Evolutionary conservation across 2,113 vertebrate species (phyloP).

Genomic region (Rallus limicola): DNA sequence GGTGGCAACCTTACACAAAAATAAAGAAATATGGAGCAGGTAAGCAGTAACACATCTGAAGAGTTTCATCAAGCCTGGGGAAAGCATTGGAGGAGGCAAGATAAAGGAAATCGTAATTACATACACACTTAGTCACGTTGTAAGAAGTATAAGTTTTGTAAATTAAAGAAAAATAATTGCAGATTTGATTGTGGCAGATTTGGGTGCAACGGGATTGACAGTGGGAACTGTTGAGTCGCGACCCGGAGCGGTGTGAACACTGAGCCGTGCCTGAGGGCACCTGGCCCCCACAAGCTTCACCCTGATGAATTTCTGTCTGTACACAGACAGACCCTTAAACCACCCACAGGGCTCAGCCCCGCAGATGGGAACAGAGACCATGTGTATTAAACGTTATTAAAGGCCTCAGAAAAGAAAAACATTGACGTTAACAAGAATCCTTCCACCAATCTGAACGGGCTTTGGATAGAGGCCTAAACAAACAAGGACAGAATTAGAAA

Average conservation of each 20-base stretch:
- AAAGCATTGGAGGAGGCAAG: neutral
- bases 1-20: neutral
- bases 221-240: neutral
- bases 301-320: neutral
- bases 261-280: neutral
- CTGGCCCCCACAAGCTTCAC: neutral
- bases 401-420: conserved; percentile 9
- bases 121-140: neutral
- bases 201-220: fast-evolving
- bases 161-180: neutral
- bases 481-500: neutral
- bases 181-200: neutral
- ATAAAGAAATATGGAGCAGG: neutral
- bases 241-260: neutral
- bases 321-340: neutral
- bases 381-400: neutral
- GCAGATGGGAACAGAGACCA: neutral
- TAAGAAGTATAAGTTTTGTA: neutral
- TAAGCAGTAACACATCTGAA: neutral
- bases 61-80: neutral
- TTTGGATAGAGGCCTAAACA: neutral
- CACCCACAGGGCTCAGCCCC: neutral
- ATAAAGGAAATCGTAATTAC: neutral
- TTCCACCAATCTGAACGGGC: neutral
- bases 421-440: neutral